Base-by-base conservation (phyloP, 2,113 vertebrate species). In the Larimichthys crocea region DNA sequence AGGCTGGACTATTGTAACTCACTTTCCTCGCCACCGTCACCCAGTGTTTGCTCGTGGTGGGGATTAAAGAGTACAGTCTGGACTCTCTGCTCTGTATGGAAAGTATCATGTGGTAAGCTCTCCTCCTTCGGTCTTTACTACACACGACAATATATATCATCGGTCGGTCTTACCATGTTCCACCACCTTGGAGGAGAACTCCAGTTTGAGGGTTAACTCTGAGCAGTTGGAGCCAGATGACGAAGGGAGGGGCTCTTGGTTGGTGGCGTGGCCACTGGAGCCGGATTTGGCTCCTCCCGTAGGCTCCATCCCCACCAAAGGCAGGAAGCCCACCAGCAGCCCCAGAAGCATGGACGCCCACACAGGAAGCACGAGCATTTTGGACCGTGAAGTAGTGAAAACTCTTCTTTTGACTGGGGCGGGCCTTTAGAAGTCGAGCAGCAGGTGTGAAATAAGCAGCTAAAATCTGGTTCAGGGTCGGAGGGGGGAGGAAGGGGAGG, bases 131-230 rank as follows among this genome's bases (percentile, higher is more conserved):
- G 5, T 35, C 31, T 35, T 26, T 26, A 26, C 26, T 26, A 35
- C 5, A 35, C 31, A 31, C 26, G 26, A 35, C 35, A 7, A 8
- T 35, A 40, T 35, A 8, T 40, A 8, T 40, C 35, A 8, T 40
- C 35, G 8, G 35, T 0, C 1, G 35, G 35, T 95, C 94, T 96
- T 95, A 99, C 98, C 98, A 48, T 98, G 96, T 86, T 99, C 97
- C 75, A 99, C 97, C 14, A 98, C 96, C 2, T 96, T 96, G 0
- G 97, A 96, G 67, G 97, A 97, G 91, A 99, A 99, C 69, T 98
- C 98, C 92, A 99, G 92, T 91, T 97, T 96, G 80, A 99, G 65
- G 64, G 96, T 96, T 72, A 98, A 92, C 68, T 91, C 95, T 26
- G 98, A 96, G 90, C 97, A 99, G 94, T 97, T 97, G 70, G 95